A percentile compares a stretch with the other conserved stretches of the same genome.
Conservation (phyloP, 2,113 vertebrate species). For the Epinephelus cyanopodus region DNA sequence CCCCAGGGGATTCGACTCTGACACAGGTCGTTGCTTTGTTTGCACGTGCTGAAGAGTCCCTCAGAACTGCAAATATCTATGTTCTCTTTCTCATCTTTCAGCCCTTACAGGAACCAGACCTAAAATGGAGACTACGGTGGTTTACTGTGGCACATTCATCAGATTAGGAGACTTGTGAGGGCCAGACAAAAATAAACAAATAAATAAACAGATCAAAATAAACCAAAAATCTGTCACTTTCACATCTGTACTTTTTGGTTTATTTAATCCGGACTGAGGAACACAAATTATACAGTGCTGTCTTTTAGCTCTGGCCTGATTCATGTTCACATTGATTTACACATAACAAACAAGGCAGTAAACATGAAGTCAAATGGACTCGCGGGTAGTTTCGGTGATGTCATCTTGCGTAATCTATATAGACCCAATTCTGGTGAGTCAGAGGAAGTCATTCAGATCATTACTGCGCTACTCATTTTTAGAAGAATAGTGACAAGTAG, state of each 20-base stretch:
- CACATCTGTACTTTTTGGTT: background rate
- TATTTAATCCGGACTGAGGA: background rate
- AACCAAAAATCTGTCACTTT: background rate
- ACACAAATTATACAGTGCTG: background rate
- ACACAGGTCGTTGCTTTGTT: conserved; percentile 27
- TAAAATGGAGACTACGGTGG: background rate
- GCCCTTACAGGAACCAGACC: background rate
- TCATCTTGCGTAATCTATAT: too few relatives aligned
- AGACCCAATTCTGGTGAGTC: too few relatives aligned
- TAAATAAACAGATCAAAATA: too few relatives aligned
- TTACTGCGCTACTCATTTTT: too few relatives aligned
- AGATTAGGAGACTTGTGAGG: background rate
- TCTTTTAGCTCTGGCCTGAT: too few relatives aligned
- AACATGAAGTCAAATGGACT: too few relatives aligned
- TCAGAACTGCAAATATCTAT: background rate
- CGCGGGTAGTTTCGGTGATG: too few relatives aligned
- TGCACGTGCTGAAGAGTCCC: background rate
- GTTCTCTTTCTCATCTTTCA: background rate
- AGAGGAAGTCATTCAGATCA: too few relatives aligned
- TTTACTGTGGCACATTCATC: background rate
- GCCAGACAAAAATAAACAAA: background rate
- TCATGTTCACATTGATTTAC: too few relatives aligned
- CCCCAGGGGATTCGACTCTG: conserved; percentile 12
- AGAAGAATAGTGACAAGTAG: too few relatives aligned
- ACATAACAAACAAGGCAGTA: too few relatives aligned